phyloP scores from a whole-genome alignment of 2,888 invertebrate genomes.

The Crocallis elinguaria region DNA sequence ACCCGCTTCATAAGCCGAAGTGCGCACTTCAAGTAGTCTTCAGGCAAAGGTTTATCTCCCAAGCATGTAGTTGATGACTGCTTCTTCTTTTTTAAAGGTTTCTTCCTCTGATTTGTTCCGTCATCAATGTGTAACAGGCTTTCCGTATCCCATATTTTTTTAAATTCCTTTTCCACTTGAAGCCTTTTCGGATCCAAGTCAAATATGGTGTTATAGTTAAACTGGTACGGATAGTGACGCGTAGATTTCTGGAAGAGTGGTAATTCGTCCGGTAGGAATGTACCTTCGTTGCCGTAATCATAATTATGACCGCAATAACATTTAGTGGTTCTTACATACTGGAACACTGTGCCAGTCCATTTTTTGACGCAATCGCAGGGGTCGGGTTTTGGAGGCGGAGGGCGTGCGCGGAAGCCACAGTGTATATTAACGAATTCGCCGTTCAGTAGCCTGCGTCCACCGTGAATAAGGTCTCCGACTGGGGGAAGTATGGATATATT shows the following conservation, averaged over 20 bases:
- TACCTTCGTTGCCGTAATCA: slow-evolving; percentile 67
- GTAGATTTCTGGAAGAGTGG: slow-evolving; percentile 69
- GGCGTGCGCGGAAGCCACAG: slow-evolving; percentile 57
- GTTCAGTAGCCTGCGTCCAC: slow-evolving; percentile 54
- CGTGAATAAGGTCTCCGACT: slow-evolving; percentile 68
- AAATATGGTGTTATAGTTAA: slow-evolving; percentile 71
- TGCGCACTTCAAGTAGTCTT: slow-evolving; percentile 71
- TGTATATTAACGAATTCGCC: slow-evolving; percentile 62
- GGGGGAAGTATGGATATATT: slow-evolving; percentile 59
- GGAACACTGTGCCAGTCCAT: slow-evolving; percentile 60
- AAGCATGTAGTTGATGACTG: slow-evolving; percentile 58
- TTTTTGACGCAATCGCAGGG: slow-evolving; percentile 67
- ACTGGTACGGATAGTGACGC: slow-evolving; percentile 46
- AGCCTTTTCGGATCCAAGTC: slow-evolving; percentile 61
- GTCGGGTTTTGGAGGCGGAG: slow-evolving; percentile 51
- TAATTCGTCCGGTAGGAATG: slow-evolving; percentile 60
- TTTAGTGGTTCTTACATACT: slow-evolving; percentile 62
- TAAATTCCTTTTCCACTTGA: slow-evolving; percentile 64
- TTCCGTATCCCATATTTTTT: slow-evolving; percentile 69
- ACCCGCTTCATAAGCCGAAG: slow-evolving; percentile 55
- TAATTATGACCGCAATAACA: slow-evolving; percentile 69
- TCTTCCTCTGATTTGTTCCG: slow-evolving; percentile 42
- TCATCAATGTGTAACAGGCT: slow-evolving; percentile 60
- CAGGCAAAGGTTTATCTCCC: slow-evolving; percentile 57
- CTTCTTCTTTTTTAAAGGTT: slow-evolving; percentile 53